Conservation (phyloP, 2,888 invertebrate genomes). For the Drosophila merina region DNA sequence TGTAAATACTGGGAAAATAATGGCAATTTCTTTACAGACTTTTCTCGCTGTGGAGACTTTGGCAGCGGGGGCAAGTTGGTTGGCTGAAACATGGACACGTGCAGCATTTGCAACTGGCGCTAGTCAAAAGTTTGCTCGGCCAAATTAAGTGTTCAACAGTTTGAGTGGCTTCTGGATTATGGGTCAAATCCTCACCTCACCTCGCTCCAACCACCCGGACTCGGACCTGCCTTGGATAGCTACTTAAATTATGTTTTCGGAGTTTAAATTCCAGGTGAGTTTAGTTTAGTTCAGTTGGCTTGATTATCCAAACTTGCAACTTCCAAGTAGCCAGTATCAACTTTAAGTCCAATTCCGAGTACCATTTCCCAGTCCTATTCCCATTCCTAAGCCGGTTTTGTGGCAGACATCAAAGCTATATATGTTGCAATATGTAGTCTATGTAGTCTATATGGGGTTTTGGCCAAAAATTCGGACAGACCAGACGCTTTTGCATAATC, state of each 20-base stretch:
- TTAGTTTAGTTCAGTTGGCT: slow-evolving; percentile 1
- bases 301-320: slow-evolving; percentile 3
- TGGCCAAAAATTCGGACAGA: neutral
- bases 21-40: neutral
- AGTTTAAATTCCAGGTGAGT: slow-evolving; percentile 24
- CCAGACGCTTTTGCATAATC: slow-evolving; percentile 30
- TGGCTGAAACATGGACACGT: slow-evolving; percentile 30
- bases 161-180: slow-evolving; percentile 55
- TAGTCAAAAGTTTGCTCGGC: slow-evolving; percentile 50
- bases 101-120: slow-evolving; percentile 51
- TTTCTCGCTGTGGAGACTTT: slow-evolving; percentile 3
- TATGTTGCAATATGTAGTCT: neutral
- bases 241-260: slow-evolving; percentile 34
- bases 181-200: slow-evolving; percentile 14
- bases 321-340: neutral
- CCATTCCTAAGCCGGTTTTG: slow-evolving; percentile 28
- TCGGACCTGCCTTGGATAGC: slow-evolving; percentile 7
- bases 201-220: too few species aligned
- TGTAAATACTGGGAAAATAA: too few species aligned
- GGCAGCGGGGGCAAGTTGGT: slow-evolving; percentile 2
- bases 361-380: neutral
- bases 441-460: neutral
- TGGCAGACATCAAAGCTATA: slow-evolving; percentile 14
- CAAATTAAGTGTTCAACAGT: slow-evolving; percentile 58
- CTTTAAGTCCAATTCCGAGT: neutral